Base-by-base conservation (phyloP, 1,140 invertebrate genomes). In the Drosophila ohnishii region DNA sequence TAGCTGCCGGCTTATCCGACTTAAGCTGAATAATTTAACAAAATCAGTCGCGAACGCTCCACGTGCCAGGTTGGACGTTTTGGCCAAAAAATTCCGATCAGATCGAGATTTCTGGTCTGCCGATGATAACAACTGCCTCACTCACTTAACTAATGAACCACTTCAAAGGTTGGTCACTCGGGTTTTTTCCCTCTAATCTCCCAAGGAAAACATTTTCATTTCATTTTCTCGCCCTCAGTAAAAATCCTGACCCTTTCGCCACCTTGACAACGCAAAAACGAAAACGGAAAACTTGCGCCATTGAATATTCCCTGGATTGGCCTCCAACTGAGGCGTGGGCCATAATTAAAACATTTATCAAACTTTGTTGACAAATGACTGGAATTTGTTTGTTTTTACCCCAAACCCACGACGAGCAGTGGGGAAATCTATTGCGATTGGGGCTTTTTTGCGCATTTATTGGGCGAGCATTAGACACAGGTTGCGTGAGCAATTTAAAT, bases 331-430 rank as follows among this genome's bases (percentile, higher is more conserved):
- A 34, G 60, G 35, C 60, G 57, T 55, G 55, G 57, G 62, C 51
- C 51, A 63, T 77, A 77, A 77, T 77, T 77, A 77, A 77, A 77
- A 77, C 75, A 77, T 77, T 77, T 70, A 63, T 77, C 74, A 77
- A 55, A 56, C 40, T 70, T 66, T 77, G 75, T 70, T 77, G 75
- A 77, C 65, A 77, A 77, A 77, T 59, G 45, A 39, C 57, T 63
- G 14, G 53, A 70, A 48, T 57, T 77, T 76, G 73, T 64, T 75
- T 75, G 51, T 51, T 65, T 30, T 25, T 25, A 55, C 34, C 13
- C 19, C 19, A 8, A 25, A 19, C 28, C n/a, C 37, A 57, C 50
- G 37, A 28, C 34, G 13, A 22, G 19, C 3, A 28, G 13, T 2
- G 37, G 14, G 13, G 40, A 69, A 70, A 59, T 71, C 51, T 35